Base-by-base conservation (phyloP, 2,113 vertebrate species). In the Rhabdomys dilectus region DNA sequence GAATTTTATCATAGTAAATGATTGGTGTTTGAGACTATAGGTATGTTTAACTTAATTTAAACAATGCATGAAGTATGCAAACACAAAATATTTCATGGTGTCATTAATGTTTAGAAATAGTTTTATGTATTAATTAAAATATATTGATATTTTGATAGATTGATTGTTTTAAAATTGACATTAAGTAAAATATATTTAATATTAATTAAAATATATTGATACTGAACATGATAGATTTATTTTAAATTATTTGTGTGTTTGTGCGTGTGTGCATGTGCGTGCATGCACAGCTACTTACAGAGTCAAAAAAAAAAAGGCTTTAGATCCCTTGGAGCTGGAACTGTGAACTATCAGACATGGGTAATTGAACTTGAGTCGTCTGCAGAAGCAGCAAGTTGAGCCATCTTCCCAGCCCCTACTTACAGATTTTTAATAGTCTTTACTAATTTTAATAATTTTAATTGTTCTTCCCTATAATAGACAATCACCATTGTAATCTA, bases 41-140 rank as follows among this genome's bases (percentile, higher is more conserved):
- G 51, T 17, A 29, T 9, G 39, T 64, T 45, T 64, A 62, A 42
- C 24, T 62, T 45, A 7, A 85, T 45, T 45, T 85, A 85, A 85
- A 1, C 56, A 26, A 29, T 39, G 12, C 36, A 29, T 60, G 6
- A 60, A 84, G n/a, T 84, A 26, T 84, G 39, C n/a, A 19, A 84
- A 24, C 2, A 45, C 56, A 39, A 84, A 64, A 29, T 31, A 45
- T 45, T 45, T 64, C 58, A 62, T 64, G 12, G 42, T 31, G n/a
- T 4, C 58, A 62, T 45, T 62, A 19, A 17, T 42, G n/a, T 42
- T 84, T 84, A 1, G 92, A 91, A 91, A 90, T 88, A 60, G 73
- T 62, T 94, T 94, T 34, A 48, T 56, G 48, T 78, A 90, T 39
- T 88, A 68, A 62, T 76, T 91, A 81, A 53, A 88, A 94, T 68